A percentile compares a stretch with the other conserved stretches of the same genome.
phyloP scores from a whole-genome alignment of 2,888 invertebrate genomes.

The Ganaspis brasiliensis region DNA sequence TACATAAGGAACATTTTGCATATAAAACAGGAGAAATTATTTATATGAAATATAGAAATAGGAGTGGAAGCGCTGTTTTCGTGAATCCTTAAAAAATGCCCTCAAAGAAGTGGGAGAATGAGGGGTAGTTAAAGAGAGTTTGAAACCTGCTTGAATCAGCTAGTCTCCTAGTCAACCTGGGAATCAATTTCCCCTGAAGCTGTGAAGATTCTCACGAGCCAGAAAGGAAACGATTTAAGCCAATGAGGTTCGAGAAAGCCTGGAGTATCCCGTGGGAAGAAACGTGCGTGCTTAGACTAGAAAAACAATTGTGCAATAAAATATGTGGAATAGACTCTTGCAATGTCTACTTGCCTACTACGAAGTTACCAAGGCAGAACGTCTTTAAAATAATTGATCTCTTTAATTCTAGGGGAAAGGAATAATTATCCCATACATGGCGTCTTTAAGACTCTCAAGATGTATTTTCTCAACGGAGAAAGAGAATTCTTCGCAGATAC shows the following conservation, averaged over 20 bases:
- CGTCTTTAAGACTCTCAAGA: no score
- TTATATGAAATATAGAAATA: neutral
- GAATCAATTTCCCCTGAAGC: constrained; percentile 77
- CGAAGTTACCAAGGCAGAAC: constrained; percentile 45
- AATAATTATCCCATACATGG: no score
- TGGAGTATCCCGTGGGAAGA: constrained; percentile 50
- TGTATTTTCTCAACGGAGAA: no score
- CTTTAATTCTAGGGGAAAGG: neutral
- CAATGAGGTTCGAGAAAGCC: constrained; percentile 47
- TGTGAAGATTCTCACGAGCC: constrained; percentile 74
- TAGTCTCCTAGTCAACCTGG: constrained; percentile 77
- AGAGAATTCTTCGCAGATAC: no score
- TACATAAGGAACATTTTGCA: no score
- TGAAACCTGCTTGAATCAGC: constrained; percentile 65
- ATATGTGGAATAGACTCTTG: constrained; percentile 65
- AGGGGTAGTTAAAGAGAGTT: constrained; percentile 37
- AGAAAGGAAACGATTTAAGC: constrained; percentile 50
- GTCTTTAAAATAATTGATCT: neutral
- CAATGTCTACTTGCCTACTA: constrained; percentile 71
- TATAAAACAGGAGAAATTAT: no score
- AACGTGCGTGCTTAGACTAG: constrained; percentile 59
- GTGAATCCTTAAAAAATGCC: neutral
- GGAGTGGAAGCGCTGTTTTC: no score
- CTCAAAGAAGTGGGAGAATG: neutral
- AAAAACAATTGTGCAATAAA: constrained; percentile 55